Conservation (phyloP, 2,797 vertebrate species). For the Hippopotamyrus pictus region DNA sequence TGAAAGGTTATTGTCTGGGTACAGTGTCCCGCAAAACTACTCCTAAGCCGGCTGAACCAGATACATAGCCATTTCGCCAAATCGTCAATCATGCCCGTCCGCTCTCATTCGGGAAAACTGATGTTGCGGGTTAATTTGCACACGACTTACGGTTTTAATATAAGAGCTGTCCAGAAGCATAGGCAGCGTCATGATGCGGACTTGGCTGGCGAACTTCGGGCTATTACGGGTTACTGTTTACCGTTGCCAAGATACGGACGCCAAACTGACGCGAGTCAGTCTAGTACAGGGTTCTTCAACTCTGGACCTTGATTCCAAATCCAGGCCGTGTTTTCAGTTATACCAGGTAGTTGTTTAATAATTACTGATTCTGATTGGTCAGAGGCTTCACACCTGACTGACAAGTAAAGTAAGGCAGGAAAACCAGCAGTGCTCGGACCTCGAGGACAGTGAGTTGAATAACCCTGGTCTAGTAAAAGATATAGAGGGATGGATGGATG, state of each 20-base stretch:
- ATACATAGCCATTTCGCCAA: not conserved
- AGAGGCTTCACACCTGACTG: too few relatives aligned
- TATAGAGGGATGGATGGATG: not conserved
- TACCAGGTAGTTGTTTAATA: too few relatives aligned
- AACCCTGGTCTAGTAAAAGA: not conserved
- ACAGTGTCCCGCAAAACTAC: not conserved
- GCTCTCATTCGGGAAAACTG: not conserved
- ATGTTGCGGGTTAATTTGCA: not conserved
- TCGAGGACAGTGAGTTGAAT: too few relatives aligned
- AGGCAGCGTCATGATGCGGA: constrained; percentile 64
- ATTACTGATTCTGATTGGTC: too few relatives aligned
- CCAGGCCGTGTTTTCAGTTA: too few relatives aligned
- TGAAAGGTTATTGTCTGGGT: not conserved
- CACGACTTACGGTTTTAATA: constrained; percentile 67
- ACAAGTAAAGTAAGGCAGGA: too few relatives aligned
- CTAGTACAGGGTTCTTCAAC: not conserved
- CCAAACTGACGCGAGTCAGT: not conserved
- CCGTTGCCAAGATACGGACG: constrained; percentile 17
- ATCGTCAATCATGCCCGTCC: not conserved
- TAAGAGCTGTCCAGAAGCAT: constrained; percentile 61
- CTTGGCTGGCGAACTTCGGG: not conserved
- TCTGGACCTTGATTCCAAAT: too few relatives aligned
- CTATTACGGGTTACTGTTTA: constrained; percentile 40
- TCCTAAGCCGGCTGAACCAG: not conserved
- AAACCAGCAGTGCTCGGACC: too few relatives aligned